These are phyloP conservation scores for Pempheris klunzingeri DNA, from an alignment of 2,797 vertebrate species.

Conservation along the genomic window DNA sequence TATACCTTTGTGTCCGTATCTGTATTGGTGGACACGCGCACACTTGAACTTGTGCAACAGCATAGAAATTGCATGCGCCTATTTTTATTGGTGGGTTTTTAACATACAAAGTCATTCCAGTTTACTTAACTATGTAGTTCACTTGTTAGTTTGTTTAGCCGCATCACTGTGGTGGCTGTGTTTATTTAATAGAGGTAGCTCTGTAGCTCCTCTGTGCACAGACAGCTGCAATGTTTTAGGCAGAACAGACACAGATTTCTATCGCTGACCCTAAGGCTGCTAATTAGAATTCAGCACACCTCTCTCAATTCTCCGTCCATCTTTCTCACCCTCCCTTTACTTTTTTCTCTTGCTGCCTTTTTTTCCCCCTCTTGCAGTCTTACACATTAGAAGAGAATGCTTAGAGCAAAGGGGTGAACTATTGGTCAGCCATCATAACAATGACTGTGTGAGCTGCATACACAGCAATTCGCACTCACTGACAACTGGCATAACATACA, in stretches of 20 bases:
- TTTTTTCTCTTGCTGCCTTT: constrained; percentile 33
- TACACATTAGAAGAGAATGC: constrained; percentile 56
- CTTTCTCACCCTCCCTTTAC: constrained; percentile 12
- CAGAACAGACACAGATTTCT: constrained; percentile 80
- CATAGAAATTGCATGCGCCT: constrained; percentile 5
- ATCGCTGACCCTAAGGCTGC: constrained; percentile 73
- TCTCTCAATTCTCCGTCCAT: constrained; percentile 55
- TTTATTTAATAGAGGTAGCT: constrained; percentile 63
- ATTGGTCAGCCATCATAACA: constrained; percentile 68
- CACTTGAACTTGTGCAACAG: constrained; percentile 3
- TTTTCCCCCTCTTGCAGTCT: constrained; percentile 27
- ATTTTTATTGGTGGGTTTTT: constrained; percentile 15
- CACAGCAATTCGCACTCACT: not conserved
- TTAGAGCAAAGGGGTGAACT: constrained; percentile 58
- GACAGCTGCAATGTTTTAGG: constrained; percentile 77
- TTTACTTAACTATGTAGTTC: constrained; percentile 19
- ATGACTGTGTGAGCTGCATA: constrained; percentile 42
- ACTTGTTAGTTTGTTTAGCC: constrained; percentile 52
- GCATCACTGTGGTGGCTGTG: constrained; percentile 61
- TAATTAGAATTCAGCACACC: constrained; percentile 77
- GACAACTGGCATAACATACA: constrained; percentile 25
- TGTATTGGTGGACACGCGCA: not conserved
- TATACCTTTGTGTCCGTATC: not conserved
- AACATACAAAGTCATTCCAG: constrained; percentile 16
- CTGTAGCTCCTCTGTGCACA: constrained; percentile 69